Conservation (phyloP, 2,888 invertebrate genomes). For the Eupithecia centaureata region DNA sequence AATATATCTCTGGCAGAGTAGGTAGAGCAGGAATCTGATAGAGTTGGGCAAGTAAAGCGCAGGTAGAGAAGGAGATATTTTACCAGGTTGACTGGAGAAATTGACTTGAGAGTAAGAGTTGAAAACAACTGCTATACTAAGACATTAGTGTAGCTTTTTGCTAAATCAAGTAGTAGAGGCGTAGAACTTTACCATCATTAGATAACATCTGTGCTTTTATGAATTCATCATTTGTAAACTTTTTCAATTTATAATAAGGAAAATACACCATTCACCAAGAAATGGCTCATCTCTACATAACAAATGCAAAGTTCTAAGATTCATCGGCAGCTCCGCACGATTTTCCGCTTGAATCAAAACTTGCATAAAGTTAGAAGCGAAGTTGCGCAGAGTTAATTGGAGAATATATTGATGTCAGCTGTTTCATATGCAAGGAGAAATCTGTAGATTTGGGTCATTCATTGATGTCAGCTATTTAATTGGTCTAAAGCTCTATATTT, state of each 20-base stretch:
- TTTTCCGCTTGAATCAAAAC: slow-evolving; percentile 6
- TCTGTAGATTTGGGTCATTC: background rate
- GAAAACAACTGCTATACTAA: too few species aligned
- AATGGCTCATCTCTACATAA: background rate
- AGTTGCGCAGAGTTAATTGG: slow-evolving; percentile 13
- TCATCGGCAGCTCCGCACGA: background rate
- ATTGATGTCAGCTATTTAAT: slow-evolving; percentile 11
- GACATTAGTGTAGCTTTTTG: too few species aligned
- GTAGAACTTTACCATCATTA: too few species aligned
- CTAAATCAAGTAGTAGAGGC: too few species aligned
- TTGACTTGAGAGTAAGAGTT: too few species aligned
- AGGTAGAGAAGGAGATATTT: background rate
- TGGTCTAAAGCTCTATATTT: background rate
- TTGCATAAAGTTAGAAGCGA: background rate
- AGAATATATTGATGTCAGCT: slow-evolving; percentile 14
- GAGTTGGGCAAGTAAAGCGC: background rate
- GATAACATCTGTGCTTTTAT: too few species aligned
- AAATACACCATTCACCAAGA: too few species aligned
- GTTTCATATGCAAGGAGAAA: slow-evolving; percentile 9
- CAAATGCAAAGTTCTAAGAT: background rate
- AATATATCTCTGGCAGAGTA: slow-evolving; percentile 4
- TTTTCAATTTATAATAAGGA: too few species aligned
- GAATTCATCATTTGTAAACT: too few species aligned
- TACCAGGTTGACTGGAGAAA: background rate
- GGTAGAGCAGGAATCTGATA: slow-evolving; percentile 1